Evolutionary conservation across 2,797 vertebrate genomes (phyloP).

Genomic region (Microctenopoma stevenorrisi): DNA sequence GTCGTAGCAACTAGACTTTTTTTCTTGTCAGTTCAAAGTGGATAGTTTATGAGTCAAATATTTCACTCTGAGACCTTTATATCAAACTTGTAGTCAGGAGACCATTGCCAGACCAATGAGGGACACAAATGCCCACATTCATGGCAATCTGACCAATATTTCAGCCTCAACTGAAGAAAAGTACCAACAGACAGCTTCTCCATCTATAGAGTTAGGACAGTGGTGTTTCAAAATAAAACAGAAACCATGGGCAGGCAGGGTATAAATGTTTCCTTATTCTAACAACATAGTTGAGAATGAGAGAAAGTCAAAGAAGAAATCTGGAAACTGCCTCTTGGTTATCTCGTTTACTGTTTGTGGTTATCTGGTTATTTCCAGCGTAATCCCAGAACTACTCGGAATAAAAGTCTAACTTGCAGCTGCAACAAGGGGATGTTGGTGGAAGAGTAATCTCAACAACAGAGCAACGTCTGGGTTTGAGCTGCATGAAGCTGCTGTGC

Average conservation of each 20-base stretch:
- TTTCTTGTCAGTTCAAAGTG: no score
- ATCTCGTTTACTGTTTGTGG: slow-evolving; percentile 31
- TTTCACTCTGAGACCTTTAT: background rate
- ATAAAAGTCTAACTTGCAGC: background rate
- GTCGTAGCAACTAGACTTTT: no score
- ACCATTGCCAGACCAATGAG: no score
- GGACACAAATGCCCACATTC: background rate
- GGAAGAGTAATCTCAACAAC: background rate
- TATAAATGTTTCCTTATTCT: slow-evolving; percentile 17
- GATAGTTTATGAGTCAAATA: no score
- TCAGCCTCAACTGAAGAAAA: background rate
- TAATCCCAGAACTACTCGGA: background rate
- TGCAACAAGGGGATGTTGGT: background rate
- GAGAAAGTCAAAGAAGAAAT: slow-evolving; percentile 10
- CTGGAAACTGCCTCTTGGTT: slow-evolving; percentile 16
- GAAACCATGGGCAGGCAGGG: slow-evolving; percentile 36
- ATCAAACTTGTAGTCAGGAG: background rate
- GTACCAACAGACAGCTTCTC: background rate
- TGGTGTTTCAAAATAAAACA: slow-evolving; percentile 14
- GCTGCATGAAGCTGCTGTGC: background rate
- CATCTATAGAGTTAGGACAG: background rate
- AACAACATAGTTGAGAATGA: slow-evolving; percentile 5
- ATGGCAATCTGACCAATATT: slow-evolving; percentile 1
- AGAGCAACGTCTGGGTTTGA: slow-evolving; percentile 25
- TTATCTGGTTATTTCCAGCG: slow-evolving; percentile 22